phyloP scores from a whole-genome alignment of 2,113 vertebrate genomes.

The Archocentrus centrarchus region DNA sequence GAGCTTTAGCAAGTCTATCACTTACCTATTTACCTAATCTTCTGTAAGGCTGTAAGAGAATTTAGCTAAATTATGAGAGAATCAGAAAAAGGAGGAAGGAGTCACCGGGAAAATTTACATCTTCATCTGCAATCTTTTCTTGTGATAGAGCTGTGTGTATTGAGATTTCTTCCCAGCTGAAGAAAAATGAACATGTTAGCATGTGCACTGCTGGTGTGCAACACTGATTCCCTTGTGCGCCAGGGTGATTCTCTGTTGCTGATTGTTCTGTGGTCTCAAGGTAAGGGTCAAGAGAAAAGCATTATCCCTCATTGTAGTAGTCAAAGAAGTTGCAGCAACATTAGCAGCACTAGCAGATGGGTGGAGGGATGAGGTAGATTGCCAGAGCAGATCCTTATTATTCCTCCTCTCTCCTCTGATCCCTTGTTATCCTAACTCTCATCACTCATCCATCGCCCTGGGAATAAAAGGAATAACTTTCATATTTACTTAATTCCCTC shows the following conservation, averaged over 20 bases:
- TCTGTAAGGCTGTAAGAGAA: background rate
- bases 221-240: background rate
- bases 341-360: background rate
- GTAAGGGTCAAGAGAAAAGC: conserved; percentile 7
- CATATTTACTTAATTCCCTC: conserved; percentile 62
- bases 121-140: background rate
- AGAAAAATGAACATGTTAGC: background rate
- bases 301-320: background rate
- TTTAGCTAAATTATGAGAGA: background rate
- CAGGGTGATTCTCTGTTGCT: conserved; percentile 10
- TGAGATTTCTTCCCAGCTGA: background rate
- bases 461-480: conserved; percentile 45
- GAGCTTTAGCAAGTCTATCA: background rate
- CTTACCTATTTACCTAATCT: background rate
- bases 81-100: background rate
- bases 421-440: conserved; percentile 63
- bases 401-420: conserved; percentile 55
- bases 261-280: conserved; percentile 12
- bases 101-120: background rate
- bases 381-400: conserved; percentile 59
- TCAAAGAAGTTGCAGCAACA: conserved; percentile 13
- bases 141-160: background rate
- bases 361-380: conserved; percentile 31
- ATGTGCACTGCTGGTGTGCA: background rate
- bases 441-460: conserved; percentile 54